A percentile compares a stretch with the other conserved stretches of the same genome.
Conservation (phyloP, 2,888 invertebrate genomes). For the Luffia ferchaultella region DNA sequence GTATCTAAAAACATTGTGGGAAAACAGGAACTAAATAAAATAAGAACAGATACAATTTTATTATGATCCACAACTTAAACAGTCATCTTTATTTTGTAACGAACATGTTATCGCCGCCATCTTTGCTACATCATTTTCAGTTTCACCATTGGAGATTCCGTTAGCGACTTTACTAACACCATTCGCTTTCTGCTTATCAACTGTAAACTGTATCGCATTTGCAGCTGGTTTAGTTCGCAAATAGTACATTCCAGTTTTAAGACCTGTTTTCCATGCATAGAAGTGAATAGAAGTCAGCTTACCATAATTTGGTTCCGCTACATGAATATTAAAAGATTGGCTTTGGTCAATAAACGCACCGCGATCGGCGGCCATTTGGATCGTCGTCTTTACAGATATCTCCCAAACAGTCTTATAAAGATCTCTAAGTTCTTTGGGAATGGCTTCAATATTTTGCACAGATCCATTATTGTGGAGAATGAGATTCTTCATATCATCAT, state of each 20-base stretch:
- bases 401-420: conserved; percentile 99
- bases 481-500: conserved; percentile 93
- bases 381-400: conserved; percentile 89
- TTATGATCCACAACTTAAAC: conserved; percentile 87
- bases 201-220: conserved; percentile 96
- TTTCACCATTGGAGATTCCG: conserved; percentile 23
- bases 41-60: too few species aligned
- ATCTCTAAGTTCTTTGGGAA: conserved; percentile 85
- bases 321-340: conserved; percentile 97
- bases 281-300: conserved; percentile 98
- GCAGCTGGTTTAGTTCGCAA: conserved; percentile 95
- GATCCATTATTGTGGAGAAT: conserved; percentile 93
- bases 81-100: conserved; percentile 86
- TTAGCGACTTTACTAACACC: conserved; percentile 21
- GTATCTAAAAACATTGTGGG: too few species aligned
- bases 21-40: too few species aligned
- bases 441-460: conserved; percentile 84
- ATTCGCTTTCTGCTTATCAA: conserved; percentile 76
- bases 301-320: conserved; percentile 92
- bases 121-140: conserved; percentile 48
- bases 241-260: conserved; percentile 99
- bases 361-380: conserved; percentile 97
- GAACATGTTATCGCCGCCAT: conserved; percentile 87
- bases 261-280: conserved; percentile 94
- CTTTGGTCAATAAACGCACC: conserved; percentile 99